Evolutionary conservation across 2,113 vertebrate species (phyloP), one percentile per base, ranked within the genome.

Genomic region (Brachypodius melanocephalos): DNA sequence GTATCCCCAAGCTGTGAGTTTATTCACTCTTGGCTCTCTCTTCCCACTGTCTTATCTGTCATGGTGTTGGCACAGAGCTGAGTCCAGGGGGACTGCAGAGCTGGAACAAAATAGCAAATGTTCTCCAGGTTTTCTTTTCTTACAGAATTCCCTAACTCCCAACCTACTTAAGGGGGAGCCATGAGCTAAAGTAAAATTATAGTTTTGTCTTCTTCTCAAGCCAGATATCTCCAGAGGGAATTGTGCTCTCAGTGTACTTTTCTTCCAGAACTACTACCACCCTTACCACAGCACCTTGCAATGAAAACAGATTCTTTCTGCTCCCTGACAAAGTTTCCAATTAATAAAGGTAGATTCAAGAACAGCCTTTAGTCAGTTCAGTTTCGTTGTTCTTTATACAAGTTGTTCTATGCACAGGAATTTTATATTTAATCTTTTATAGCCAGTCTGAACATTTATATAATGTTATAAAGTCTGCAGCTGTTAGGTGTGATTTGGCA

Each of bases 71-170:
- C 95, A 93, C 90, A 88, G 73, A 95, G 57, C 68, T 89, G 63
- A 73, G 55, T 85, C 95, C 62, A 1, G 54, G 46, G 91, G 92
- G 97, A 96, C 93, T 88, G 85, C 55, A 90, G 85, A 91, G 69
- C 81, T 97, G 94, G 95, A 97, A 94, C 66, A 89, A 76, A 94
- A 57, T 61, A 68, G 45, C 62, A 69, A 96, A 97, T 95, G 94
- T 93, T 96, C 94, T 97, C 96, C 96, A 97, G 96, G 96, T 97
- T 96, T 97, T 96, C 95, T 96, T 92, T 92, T 79, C 95, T 95
- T 95, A 69, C 63, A 85, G 89, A 97, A 97, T 94, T 97, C 97
- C 95, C 97, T 90, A 96, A 97, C 90, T 97, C 97, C 97, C 95
- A 90, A 61, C 45, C 92, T 96, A 96, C 93, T 97, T 97, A 95